Percentiles rank a stretch among this genome's conserved stretches.
Conservation (phyloP, 2,888 invertebrate genomes). For the Rhodophaea formosa region DNA sequence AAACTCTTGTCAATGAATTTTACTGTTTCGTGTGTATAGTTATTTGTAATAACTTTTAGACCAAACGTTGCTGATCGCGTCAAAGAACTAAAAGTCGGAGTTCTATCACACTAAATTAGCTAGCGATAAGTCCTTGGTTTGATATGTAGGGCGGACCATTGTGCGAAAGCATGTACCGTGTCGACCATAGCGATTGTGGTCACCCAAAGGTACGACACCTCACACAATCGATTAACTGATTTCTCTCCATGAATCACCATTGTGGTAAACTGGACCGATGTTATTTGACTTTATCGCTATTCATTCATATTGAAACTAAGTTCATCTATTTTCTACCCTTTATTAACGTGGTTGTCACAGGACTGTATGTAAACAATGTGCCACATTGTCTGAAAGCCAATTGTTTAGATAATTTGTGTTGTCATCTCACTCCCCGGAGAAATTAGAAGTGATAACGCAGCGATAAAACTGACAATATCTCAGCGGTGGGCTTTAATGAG, state of each 20-base stretch:
- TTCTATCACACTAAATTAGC: conserved; percentile 6
- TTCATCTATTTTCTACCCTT: not conserved
- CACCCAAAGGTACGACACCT: conserved; percentile 55
- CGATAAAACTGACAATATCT: conserved; percentile 56
- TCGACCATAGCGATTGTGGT: conserved; percentile 48
- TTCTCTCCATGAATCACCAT: conserved; percentile 35
- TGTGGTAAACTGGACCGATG: conserved; percentile 32
- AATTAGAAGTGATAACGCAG: conserved; percentile 49
- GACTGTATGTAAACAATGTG: not conserved
- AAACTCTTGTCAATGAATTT: not conserved
- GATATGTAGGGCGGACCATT: conserved; percentile 31
- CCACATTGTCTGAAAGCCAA: conserved; percentile 17
- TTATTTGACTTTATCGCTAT: conserved; percentile 5
- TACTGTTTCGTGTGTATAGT: not conserved
- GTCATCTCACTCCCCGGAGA: conserved; percentile 35
- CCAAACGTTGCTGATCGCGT: not conserved
- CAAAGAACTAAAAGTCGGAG: not conserved
- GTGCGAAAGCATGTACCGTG: conserved; percentile 52
- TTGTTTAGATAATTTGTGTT: conserved; percentile 25
- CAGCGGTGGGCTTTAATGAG: conserved; percentile 56
- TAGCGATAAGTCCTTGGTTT: conserved; percentile 20
- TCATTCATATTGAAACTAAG: not conserved
- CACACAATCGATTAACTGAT: conserved; percentile 57
- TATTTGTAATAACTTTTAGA: not conserved
- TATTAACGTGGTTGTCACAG: not conserved